A percentile compares a stretch with the other conserved stretches of the same genome.
Evolutionary conservation across 2,113 vertebrate species (phyloP).

Genomic region (Leucoraja erinaceus): DNA sequence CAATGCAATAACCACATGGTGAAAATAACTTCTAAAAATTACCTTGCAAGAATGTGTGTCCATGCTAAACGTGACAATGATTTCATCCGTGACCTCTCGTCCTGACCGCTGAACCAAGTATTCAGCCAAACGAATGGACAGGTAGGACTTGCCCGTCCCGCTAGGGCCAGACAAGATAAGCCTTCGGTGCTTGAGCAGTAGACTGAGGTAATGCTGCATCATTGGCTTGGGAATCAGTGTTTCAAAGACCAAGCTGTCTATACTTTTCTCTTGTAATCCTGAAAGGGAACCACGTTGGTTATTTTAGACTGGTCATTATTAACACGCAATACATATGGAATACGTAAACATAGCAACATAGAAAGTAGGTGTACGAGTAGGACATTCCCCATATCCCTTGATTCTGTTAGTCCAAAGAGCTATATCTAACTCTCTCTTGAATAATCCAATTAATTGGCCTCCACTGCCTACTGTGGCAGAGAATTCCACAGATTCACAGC

Average conservation of each 20-base stretch:
- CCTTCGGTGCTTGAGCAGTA: slow-evolving; percentile 85
- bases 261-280: slow-evolving; percentile 84
- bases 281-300: slow-evolving; percentile 14
- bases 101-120: slow-evolving; percentile 82
- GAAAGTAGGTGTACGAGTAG: no score
- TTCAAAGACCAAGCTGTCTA: slow-evolving; percentile 90
- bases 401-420: no score
- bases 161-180: slow-evolving; percentile 87
- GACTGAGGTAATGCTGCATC: slow-evolving; percentile 92
- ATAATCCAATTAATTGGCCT: no score
- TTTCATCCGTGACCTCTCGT: slow-evolving; percentile 62
- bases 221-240: slow-evolving; percentile 90
- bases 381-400: no score
- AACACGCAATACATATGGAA: neutral
- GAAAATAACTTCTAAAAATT: neutral
- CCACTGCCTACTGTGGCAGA: no score
- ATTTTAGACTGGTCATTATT: neutral
- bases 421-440: no score
- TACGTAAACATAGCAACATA: neutral
- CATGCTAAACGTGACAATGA: slow-evolving; percentile 87
- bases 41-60: slow-evolving; percentile 92
- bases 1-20: neutral
- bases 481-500: no score
- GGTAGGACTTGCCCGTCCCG: slow-evolving; percentile 86
- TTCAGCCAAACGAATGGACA: slow-evolving; percentile 80